Evolutionary conservation across 2,888 invertebrate genomes (phyloP).

Genomic region (Prenolepis imparis): DNA sequence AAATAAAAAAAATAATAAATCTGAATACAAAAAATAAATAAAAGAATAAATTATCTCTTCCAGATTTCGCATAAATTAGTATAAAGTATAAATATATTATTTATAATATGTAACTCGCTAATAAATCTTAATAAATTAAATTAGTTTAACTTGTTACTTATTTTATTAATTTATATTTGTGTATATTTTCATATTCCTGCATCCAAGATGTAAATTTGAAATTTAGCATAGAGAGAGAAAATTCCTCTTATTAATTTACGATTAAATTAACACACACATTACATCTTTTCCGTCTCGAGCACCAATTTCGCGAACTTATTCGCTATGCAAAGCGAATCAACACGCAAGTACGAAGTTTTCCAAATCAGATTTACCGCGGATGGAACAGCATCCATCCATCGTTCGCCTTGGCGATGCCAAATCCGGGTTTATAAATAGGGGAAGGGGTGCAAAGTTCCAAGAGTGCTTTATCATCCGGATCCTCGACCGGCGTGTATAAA

Average conservation of each 20-base stretch:
- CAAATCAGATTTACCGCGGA: conserved; percentile 24
- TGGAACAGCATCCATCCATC: conserved; percentile 37
- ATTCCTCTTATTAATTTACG: neutral
- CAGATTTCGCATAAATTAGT: neutral
- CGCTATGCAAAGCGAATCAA: neutral
- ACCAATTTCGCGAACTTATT: neutral
- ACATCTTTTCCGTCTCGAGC: neutral
- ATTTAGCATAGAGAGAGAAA: neutral
- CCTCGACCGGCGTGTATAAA: conserved; percentile 62
- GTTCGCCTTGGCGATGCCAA: conserved; percentile 38
- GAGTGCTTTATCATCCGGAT: conserved; percentile 74
- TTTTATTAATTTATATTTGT: neutral
- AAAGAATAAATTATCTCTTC: neutral
- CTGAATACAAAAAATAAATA: too few relatives aligned
- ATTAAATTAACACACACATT: neutral
- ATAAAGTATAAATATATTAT: neutral
- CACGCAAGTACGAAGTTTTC: neutral
- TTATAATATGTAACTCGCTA: neutral
- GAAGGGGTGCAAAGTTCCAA: conserved; percentile 71
- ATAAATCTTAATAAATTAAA: neutral
- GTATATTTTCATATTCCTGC: neutral
- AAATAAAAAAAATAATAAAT: too few relatives aligned
- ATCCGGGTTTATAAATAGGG: conserved; percentile 69
- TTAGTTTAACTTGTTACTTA: neutral
- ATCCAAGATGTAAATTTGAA: neutral